A percentile compares a stretch with the other conserved stretches of the same genome.
phyloP scores from a whole-genome alignment of 2,113 vertebrate species.

The Hydrolagus affinis region DNA sequence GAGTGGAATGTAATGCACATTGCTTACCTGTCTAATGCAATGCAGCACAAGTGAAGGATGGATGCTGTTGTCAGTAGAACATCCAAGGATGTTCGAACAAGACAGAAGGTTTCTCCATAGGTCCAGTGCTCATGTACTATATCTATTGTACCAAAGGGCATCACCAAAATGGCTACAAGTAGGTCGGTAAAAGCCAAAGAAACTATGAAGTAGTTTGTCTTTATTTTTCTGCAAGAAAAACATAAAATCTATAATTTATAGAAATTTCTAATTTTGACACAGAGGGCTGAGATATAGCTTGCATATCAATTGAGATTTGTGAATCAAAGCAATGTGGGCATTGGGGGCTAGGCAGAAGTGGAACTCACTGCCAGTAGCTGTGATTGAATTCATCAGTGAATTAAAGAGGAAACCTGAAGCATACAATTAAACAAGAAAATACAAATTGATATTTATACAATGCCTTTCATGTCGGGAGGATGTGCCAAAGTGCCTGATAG shows the following conservation, averaged over 20 bases:
- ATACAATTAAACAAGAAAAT: too few relatives aligned
- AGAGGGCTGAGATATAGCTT: neutral
- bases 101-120: slow-evolving; percentile 62
- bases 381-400: too few relatives aligned
- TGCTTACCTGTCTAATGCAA: slow-evolving; percentile 45
- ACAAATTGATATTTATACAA: too few relatives aligned
- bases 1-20: too few relatives aligned
- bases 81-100: slow-evolving; percentile 62
- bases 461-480: too few relatives aligned
- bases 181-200: slow-evolving; percentile 65
- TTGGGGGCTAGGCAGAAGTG: neutral
- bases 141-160: slow-evolving; percentile 65
- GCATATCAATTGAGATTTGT: neutral
- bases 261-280: neutral
- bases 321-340: neutral
- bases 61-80: slow-evolving; percentile 62
- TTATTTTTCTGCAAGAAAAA: slow-evolving; percentile 53
- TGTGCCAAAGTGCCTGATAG: too few relatives aligned
- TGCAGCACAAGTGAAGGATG: slow-evolving; percentile 67
- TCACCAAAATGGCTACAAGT: slow-evolving; percentile 61
- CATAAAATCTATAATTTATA: neutral
- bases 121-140: slow-evolving; percentile 56
- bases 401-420: too few relatives aligned
- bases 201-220: slow-evolving; percentile 68
- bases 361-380: neutral